These are phyloP conservation scores for Fukomys damarensis DNA, from an alignment of 2,113 vertebrate genomes.

Conservation along the genomic window DNA sequence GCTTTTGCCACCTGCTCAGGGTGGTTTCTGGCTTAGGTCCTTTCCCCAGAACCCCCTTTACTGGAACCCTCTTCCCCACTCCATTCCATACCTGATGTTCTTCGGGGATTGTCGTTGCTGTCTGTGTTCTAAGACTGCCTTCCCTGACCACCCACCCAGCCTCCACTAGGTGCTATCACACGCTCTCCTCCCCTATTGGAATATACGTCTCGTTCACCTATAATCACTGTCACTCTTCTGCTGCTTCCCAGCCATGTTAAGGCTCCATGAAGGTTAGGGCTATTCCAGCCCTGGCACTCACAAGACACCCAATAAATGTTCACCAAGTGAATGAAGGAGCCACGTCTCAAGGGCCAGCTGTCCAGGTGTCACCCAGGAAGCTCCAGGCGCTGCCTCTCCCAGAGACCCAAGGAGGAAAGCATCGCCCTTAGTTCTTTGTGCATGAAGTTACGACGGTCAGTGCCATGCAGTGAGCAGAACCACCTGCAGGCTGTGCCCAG, in stretches of 20 bases:
- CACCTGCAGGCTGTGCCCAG: not conserved
- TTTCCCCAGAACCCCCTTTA: not conserved
- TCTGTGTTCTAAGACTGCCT: not conserved
- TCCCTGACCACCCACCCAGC: not conserved
- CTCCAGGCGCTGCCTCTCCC: not conserved
- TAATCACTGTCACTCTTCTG: not conserved
- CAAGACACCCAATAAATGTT: not conserved
- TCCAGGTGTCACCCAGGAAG: not conserved
- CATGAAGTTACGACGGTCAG: not conserved
- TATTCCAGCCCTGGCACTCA: not conserved
- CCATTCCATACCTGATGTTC: not conserved
- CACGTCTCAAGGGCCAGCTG: not conserved
- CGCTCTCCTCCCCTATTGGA: accelerated
- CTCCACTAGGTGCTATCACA: accelerated
- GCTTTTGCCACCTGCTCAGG: not conserved
- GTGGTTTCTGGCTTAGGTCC: not conserved
- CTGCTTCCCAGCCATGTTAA: not conserved
- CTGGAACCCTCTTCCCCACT: not conserved
- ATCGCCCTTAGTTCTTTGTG: not conserved
- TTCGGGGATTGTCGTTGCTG: not conserved
- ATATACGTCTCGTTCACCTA: not conserved
- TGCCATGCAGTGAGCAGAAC: not conserved
- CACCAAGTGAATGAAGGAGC: not conserved
- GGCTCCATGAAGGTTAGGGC: not conserved
- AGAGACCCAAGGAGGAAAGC: not conserved